phyloP scores from a whole-genome alignment of 2,888 invertebrate species.

The Cyclophora punctaria region DNA sequence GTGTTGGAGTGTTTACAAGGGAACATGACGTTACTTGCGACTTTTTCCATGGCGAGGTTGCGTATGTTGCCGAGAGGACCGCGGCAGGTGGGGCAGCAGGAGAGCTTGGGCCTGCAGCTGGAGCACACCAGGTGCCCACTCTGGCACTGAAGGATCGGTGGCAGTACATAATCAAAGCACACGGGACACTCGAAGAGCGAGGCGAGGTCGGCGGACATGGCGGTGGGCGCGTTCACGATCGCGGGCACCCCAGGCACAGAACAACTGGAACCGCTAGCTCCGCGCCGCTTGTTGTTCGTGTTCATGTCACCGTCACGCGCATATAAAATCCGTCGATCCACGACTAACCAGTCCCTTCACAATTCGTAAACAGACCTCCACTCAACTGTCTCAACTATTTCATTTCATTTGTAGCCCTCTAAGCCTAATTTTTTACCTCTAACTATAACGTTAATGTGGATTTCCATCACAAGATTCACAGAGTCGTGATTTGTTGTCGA shows the following conservation, averaged over 20 bases:
- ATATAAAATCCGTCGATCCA: conserved; percentile 54
- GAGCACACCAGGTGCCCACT: conserved; percentile 99
- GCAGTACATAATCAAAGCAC: conserved; percentile 99
- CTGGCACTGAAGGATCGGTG: conserved; percentile 98
- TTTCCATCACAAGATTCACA: conserved; percentile 54
- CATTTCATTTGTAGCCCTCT: conserved; percentile 65
- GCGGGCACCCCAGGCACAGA: conserved; percentile 68
- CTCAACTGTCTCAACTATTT: conserved; percentile 3
- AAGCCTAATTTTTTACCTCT: conserved; percentile 59
- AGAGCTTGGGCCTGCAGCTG: conserved; percentile 96
- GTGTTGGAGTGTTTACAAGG: conserved; percentile 98
- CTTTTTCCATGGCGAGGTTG: conserved; percentile 99
- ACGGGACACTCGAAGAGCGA: conserved; percentile 97
- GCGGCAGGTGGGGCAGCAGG: conserved; percentile 98
- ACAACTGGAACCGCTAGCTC: conserved; percentile 74
- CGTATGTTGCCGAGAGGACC: conserved; percentile 97
- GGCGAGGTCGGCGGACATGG: conserved; percentile 89
- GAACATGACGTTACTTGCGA: conserved; percentile 98
- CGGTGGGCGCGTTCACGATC: conserved; percentile 75
- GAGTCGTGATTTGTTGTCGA: too few species aligned
- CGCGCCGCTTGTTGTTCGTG: conserved; percentile 72
- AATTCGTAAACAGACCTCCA: conserved; percentile 26
- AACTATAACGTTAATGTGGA: conserved; percentile 44
- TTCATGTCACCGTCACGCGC: conserved; percentile 72
- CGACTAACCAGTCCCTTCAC: conserved; percentile 39